Base-by-base conservation (phyloP, 2,113 vertebrate species). In the Salvelinus alpinus region DNA sequence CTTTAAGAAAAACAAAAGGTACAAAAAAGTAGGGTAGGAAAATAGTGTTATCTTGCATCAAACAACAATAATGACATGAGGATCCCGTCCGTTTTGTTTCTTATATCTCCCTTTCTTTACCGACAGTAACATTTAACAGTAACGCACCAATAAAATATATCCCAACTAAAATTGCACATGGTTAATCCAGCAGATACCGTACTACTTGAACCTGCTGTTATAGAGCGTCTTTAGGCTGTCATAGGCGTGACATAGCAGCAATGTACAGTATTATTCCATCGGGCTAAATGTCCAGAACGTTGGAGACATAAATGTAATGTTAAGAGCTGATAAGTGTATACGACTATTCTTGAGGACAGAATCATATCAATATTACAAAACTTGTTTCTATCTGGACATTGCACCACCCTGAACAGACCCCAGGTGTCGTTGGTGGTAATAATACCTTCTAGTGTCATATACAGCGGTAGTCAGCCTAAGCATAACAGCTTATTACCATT, bases 11-110 rank as follows among this genome's bases (percentile, higher is more conserved):
- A 93, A 70, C 70, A 34, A 34, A 94, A 95, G 92, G 91, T 94
- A 95, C 93, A 95, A 94, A 97, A 95, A 94, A 94, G 92, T 94
- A 94, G 92, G 93, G 94, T 95, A 95, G 94, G 94, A 96, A 98
- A 97, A 96, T 97, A 97, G 95, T 95, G 94, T 95, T 95, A 86
- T 88, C 87, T 92, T 94, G 93, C 93, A 93, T 95, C 93, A 94
- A 44, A 94, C 93, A 95, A 94, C 85, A 80, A 94, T 93, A 48
- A 78, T 68, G 94, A 94, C 80, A 86, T 77, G 93, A 91, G 91
- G 92, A 94, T 85, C 80, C 81, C 91, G 94, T 91, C 75, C 44
- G 77, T 79, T 78, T 78, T 77, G 64, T 88, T 91, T 85, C 87
- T 90, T 82, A 27, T 62, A 84, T 92, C 93, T 90, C 93, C 91